These are phyloP conservation scores for Antheraea assamensis DNA, from an alignment of 2,888 invertebrate genomes.

Conservation along the genomic window DNA sequence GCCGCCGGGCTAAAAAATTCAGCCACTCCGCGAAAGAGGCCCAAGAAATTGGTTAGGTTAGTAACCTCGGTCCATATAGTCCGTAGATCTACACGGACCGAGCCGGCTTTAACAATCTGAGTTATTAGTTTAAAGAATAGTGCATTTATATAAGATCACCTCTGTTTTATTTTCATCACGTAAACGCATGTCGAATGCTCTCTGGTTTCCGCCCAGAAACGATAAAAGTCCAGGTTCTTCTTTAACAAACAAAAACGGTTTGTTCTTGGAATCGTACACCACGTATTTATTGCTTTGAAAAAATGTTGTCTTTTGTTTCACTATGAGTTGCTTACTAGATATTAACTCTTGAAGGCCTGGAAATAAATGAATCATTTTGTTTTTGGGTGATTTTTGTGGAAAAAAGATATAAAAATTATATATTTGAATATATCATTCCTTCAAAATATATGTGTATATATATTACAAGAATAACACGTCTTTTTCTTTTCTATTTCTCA, in stretches of 20 bases:
- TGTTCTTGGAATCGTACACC: slow-evolving; percentile 40
- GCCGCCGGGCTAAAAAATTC: no score
- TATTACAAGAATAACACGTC: no score
- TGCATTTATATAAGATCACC: slow-evolving; percentile 30
- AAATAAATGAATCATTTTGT: slow-evolving; percentile 12
- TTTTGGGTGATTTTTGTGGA: no score
- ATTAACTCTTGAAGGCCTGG: slow-evolving; percentile 44
- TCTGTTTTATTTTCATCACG: slow-evolving; percentile 41
- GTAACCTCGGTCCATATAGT: slow-evolving; percentile 80
- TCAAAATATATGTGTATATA: no score
- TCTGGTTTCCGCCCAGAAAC: slow-evolving; percentile 42
- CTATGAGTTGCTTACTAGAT: slow-evolving; percentile 34
- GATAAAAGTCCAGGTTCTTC: slow-evolving; percentile 41
- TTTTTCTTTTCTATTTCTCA: no score
- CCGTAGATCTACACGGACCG: slow-evolving; percentile 89
- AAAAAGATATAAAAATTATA: no score
- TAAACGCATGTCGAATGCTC: slow-evolving; percentile 49
- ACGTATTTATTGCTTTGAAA: slow-evolving; percentile 47
- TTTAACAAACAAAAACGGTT: slow-evolving; percentile 42
- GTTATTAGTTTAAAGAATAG: not conserved
- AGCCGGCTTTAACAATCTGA: slow-evolving; percentile 81
- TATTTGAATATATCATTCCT: no score
- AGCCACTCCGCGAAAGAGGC: slow-evolving; percentile 75
- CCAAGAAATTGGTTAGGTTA: slow-evolving; percentile 81
- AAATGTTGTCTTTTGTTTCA: slow-evolving; percentile 44